Conservation (phyloP, 92 coral and sea anemone species). For the Porites divaricata region DNA sequence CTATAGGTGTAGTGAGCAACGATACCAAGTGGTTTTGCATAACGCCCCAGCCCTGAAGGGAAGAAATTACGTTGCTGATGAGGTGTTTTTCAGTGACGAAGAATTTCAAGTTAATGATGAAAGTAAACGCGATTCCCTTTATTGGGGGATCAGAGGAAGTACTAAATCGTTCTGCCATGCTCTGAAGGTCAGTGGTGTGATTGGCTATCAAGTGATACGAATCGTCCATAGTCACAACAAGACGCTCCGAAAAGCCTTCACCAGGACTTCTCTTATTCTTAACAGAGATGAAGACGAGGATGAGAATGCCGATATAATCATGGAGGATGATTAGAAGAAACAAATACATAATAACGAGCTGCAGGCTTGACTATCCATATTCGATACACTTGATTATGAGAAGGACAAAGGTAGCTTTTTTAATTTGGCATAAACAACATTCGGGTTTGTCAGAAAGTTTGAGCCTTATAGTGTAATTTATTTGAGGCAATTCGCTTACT, state of each 20-base stretch:
- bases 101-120: slow-evolving; percentile 17
- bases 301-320: background rate
- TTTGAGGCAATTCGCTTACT: too few species aligned
- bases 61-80: slow-evolving; percentile 47
- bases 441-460: too few species aligned
- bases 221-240: slow-evolving; percentile 23
- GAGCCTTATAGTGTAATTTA: too few species aligned
- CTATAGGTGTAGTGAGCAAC: slow-evolving; percentile 36
- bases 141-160: slow-evolving; percentile 7
- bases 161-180: slow-evolving; percentile 56
- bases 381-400: too few species aligned
- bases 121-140: slow-evolving; percentile 25
- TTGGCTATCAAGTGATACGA: slow-evolving; percentile 52
- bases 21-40: slow-evolving; percentile 45
- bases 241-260: slow-evolving; percentile 46
- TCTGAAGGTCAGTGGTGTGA: slow-evolving; percentile 41
- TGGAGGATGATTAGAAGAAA: too few species aligned
- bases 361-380: too few species aligned
- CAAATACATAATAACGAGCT: too few species aligned
- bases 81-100: slow-evolving; percentile 18
- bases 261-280: background rate
- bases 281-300: background rate
- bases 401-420: too few species aligned
- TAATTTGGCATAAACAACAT: too few species aligned
- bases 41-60: slow-evolving; percentile 44